Base-by-base conservation (phyloP, 2,113 vertebrate species). In the Anser brachyrhynchus region DNA sequence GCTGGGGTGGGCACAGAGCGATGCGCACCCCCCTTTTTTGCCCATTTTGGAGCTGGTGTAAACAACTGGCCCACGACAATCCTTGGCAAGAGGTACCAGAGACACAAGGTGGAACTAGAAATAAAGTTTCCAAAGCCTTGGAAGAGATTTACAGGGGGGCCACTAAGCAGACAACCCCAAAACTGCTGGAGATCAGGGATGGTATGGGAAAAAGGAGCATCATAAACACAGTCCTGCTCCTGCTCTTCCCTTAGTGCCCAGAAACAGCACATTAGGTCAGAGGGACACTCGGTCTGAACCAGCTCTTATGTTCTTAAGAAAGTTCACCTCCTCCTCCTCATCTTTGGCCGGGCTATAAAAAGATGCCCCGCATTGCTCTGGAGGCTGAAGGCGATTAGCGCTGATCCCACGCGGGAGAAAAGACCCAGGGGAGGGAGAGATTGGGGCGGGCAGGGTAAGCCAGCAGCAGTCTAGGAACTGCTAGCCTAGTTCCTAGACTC, bases 281-380 rank as follows among this genome's bases (percentile, higher is more conserved):
- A 89, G 54, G 8, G 62, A 70, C 11, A 23, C n/a, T 39, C 3
- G 39, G 64, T 80, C 85, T 59, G 66, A 62, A 58, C 25, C 28
- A 92, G 49, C 5, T 87, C 46, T 54, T 57, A 23, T 3, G 58
- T 90, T 90, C 75, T 90, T 77, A 18, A 22, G 52, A 61, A 90
- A 71, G 28, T 77, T 77, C 72, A 77, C 29, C 83, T 86, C 31
- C 33, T 76, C 8, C 67, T 76, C 8, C 67, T 93, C 19, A 3
- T 31, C 41, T 83, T 77, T 52, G 26, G 65, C 88, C 76, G 72
- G 64, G 72, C 76, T 95, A 78, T 89, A 75, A 92, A 97, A 94
- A 96, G 76, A 87, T 70, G 92, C 44, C 65, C 79, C 22, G 93
- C 82, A 12, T 49, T 65, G 80, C 87, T 78, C 29, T 49, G 61